Conservation (phyloP, 2,888 invertebrate genomes). For the Pelosia muscerda region DNA sequence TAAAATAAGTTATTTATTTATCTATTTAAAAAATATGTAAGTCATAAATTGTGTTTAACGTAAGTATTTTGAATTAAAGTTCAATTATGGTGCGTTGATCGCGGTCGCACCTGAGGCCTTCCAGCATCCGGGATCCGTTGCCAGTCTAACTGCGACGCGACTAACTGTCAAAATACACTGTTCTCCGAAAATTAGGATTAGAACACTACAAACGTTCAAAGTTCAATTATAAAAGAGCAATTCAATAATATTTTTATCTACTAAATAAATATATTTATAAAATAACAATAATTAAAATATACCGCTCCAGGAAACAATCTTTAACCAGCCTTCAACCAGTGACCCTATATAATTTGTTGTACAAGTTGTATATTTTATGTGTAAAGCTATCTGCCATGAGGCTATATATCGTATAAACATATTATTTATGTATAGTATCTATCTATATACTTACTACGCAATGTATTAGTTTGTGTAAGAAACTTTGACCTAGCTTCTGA, state of each 20-base stretch:
- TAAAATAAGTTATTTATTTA: too few species aligned
- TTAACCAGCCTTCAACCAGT: slow-evolving; percentile 34
- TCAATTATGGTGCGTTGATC: too few species aligned
- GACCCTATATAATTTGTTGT: slow-evolving; percentile 43
- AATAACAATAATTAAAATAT: slow-evolving; percentile 5
- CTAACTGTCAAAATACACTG: background rate
- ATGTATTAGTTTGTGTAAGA: background rate
- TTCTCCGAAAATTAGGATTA: background rate
- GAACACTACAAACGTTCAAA: background rate
- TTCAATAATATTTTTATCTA: slow-evolving; percentile 10
- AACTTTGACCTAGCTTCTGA: background rate
- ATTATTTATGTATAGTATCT: slow-evolving; percentile 23
- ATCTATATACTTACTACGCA: background rate
- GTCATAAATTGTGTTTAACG: too few species aligned
- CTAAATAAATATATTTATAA: slow-evolving; percentile 9
- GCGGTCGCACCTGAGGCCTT: too few species aligned
- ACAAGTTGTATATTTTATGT: slow-evolving; percentile 47
- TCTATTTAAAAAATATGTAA: too few species aligned
- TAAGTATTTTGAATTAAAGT: too few species aligned
- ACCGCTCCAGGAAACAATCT: slow-evolving; percentile 1
- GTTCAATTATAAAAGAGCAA: slow-evolving; percentile 16
- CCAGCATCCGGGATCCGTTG: too few species aligned
- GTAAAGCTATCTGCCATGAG: slow-evolving; percentile 39
- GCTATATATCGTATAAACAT: slow-evolving; percentile 36
- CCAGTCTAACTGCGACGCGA: too few species aligned